Base-by-base conservation (phyloP, 2,888 invertebrate species). In the Auanema freiburgensis region DNA sequence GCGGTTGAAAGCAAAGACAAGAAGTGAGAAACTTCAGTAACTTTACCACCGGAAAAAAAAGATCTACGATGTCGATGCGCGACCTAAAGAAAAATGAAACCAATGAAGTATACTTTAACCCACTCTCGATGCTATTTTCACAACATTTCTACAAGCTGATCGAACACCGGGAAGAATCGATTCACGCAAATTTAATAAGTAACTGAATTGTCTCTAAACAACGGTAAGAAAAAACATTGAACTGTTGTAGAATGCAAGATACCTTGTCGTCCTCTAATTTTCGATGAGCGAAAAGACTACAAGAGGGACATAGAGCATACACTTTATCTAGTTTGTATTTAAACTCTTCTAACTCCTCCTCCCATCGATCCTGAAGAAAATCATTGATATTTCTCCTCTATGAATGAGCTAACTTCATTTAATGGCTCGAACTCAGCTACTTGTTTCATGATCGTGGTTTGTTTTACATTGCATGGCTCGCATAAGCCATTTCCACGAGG, bases 261-360 rank as follows among this genome's bases (percentile, higher is more conserved):
- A 67, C 69, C 57, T 76, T 73, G 42, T 72, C 71, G 11, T 52
- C 53, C 21, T 67, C 58, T 23, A 76, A 40, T 41, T 76, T 77
- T 59, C 68, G 59, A 42, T 73, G 73, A n/a, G 73, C 69, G 44
- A 55, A 66, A 11, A 73, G 50, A 12, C 66, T 66, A 55, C 78
- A 78, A 33, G 54, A 57, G 8, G 69, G 55, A 59, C 78, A 78
- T 24, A 78, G 52, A 41, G 72, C 70, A 55, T 78, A 71, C 51
- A 61, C 51, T 50, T 71, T 56, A 23, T 78, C 71, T 12, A 78
- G 62, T 41, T 60, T 65, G 41, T 67, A 66, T 43, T 67, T 53
- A 46, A 63, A 76, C n/a, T 67, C 72, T 10, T 74, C 74, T 18
- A 74, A 65, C 25, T 77, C 76, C 24, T 70, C 72, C 46, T 70